These are phyloP conservation scores for Acanthosepion pharaonis DNA, from an alignment of 2,888 invertebrate species.

Conservation along the genomic window DNA sequence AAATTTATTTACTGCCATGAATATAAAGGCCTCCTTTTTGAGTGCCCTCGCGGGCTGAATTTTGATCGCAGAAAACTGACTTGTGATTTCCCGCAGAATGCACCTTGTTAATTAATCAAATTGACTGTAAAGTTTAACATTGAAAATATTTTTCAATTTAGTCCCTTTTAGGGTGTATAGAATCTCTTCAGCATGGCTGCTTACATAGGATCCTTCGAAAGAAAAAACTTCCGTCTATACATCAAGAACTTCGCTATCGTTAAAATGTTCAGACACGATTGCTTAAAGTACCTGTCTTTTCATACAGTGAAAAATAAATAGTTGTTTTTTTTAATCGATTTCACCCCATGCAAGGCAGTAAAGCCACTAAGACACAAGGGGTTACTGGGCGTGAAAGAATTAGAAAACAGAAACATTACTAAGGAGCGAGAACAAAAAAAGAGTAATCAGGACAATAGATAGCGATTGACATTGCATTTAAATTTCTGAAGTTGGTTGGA, in stretches of 20 bases:
- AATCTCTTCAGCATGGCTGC: background rate
- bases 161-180: background rate
- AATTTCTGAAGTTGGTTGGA: no score
- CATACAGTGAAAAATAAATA: no score
- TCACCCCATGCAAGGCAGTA: no score
- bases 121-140: background rate
- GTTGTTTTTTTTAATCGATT: no score
- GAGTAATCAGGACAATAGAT: no score
- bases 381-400: no score
- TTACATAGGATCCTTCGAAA: background rate
- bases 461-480: no score
- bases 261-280: background rate
- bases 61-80: background rate
- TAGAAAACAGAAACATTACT: no score
- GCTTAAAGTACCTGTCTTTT: background rate
- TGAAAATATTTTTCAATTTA: background rate
- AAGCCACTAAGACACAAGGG: no score
- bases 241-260: background rate
- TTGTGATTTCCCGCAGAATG: background rate
- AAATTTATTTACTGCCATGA: conserved; percentile 39
- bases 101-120: background rate
- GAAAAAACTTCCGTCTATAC: background rate
- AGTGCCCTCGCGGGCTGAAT: background rate
- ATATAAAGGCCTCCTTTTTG: background rate
- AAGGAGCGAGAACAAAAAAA: no score